Base-by-base conservation (phyloP, 1,140 invertebrate genomes). In the Maniola jurtina region DNA sequence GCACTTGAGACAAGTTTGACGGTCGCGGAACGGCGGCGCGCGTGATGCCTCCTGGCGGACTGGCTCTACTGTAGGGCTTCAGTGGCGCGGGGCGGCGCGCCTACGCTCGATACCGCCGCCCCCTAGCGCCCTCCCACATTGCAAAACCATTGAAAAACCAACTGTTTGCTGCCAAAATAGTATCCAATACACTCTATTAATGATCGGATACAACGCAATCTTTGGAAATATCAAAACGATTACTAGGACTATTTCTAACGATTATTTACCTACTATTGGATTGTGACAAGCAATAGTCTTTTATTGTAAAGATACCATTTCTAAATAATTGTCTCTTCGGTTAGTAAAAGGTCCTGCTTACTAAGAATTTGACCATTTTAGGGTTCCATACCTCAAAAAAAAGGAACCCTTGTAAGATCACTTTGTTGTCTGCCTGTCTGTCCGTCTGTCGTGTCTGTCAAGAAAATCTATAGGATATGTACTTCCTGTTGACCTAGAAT, bases 31-130 rank as follows among this genome's bases (percentile, higher is more conserved):
- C 68, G 73, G 64, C 75, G 70, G 70, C 79, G 79, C 80, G 79
- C 78, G 75, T 77, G 75, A 62, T 70, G 65, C 67, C 77, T 79
- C 73, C 74, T 76, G 68, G 67, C 78, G 70, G 72, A 84, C 82
- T 84, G 73, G 65, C 70, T 76, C 55, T 60, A 80, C 79, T 80
- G 72, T 85, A 80, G 81, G 78, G 81, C 82, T 84, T 81, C 82
- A 64, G 70, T 64, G 67, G 73, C 77, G 79, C 82, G 80, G 83
- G 81, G 83, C 85, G 83, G 77, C 85, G 81, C 84, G 82, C 84
- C 85, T 83, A 87, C 86, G 87, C 83, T 89, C 87, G 78, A 88
- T 88, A 88, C 79, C 79, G 80, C 80, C 80, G 81, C 85, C 84
- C 81, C 80, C 83, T 76, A 77, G 70, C 81, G 76, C 84, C 88